phyloP scores from a whole-genome alignment of 2,113 vertebrate genomes.

The Lepus americanus region DNA sequence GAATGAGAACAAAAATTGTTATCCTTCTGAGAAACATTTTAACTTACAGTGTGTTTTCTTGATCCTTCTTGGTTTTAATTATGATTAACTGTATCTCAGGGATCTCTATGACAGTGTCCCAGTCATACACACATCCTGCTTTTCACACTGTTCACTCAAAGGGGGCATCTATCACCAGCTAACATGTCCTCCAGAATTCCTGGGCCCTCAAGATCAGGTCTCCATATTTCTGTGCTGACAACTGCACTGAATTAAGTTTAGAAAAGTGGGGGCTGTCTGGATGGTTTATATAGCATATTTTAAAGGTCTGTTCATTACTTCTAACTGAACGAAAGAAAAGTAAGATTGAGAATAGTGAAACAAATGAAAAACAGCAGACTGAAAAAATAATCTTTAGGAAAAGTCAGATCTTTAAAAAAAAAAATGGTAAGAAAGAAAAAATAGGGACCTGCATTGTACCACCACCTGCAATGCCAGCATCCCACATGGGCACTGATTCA shows the following conservation, averaged over 20 bases:
- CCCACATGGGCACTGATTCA: no score
- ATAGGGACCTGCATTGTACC: no score
- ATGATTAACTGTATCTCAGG: not conserved
- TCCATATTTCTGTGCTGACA: not conserved
- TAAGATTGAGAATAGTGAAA: not conserved
- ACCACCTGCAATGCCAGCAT: no score
- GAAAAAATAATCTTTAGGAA: not conserved
- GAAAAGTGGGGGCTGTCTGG: not conserved
- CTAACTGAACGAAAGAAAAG: not conserved
- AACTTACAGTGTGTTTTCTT: not conserved
- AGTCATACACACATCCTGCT: rapidly evolving
- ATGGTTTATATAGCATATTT: not conserved
- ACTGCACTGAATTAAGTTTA: not conserved
- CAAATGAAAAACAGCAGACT: not conserved
- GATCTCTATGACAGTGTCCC: not conserved
- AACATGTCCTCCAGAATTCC: not conserved
- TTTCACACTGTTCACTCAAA: not conserved
- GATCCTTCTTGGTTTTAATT: not conserved
- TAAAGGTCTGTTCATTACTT: not conserved
- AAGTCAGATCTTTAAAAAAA: not conserved
- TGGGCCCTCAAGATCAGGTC: not conserved
- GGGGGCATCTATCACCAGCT: not conserved
- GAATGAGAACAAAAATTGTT: not conserved
- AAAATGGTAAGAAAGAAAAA: not conserved
- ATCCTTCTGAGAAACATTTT: not conserved